Percentiles rank a stretch among this genome's conserved stretches.
Conservation (phyloP, 1,140 invertebrate species). For the Calosoma granatense region DNA sequence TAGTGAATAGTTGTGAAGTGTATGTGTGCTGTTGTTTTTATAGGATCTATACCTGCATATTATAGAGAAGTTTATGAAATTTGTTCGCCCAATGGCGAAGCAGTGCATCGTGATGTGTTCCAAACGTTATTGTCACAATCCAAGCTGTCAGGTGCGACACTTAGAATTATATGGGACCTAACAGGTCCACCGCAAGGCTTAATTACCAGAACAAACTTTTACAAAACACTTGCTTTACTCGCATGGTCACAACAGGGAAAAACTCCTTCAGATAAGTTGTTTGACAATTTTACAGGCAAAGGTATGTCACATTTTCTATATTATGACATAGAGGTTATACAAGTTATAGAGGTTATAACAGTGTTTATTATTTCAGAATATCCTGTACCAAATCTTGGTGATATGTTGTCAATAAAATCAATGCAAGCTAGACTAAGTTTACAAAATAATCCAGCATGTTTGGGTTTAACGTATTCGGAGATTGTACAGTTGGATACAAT, state of each 20-base stretch:
- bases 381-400: slow-evolving; percentile 49
- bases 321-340: neutral
- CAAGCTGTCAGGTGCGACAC: slow-evolving; percentile 44
- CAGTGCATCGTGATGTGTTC: slow-evolving; percentile 51
- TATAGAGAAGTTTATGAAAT: slow-evolving; percentile 55
- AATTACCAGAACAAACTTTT: slow-evolving; percentile 46
- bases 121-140: slow-evolving; percentile 50
- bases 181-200: slow-evolving; percentile 48
- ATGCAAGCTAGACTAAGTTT: slow-evolving; percentile 42
- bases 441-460: slow-evolving; percentile 43
- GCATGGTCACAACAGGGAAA: slow-evolving; percentile 62
- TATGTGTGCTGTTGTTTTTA: too few species aligned
- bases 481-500: slow-evolving; percentile 51
- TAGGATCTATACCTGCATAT: slow-evolving; percentile 50
- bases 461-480: slow-evolving; percentile 49
- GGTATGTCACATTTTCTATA: slow-evolving; percentile 36
- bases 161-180: slow-evolving; percentile 56
- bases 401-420: slow-evolving; percentile 46
- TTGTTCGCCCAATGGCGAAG: slow-evolving; percentile 48
- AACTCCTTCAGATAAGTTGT: slow-evolving; percentile 50
- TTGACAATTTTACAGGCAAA: slow-evolving; percentile 55
- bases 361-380: slow-evolving; percentile 47
- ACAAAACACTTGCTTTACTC: slow-evolving; percentile 56
- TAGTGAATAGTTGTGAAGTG: too few species aligned
- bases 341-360: neutral